Conservation (phyloP, 2,888 invertebrate genomes). For the Metalampra italica region DNA sequence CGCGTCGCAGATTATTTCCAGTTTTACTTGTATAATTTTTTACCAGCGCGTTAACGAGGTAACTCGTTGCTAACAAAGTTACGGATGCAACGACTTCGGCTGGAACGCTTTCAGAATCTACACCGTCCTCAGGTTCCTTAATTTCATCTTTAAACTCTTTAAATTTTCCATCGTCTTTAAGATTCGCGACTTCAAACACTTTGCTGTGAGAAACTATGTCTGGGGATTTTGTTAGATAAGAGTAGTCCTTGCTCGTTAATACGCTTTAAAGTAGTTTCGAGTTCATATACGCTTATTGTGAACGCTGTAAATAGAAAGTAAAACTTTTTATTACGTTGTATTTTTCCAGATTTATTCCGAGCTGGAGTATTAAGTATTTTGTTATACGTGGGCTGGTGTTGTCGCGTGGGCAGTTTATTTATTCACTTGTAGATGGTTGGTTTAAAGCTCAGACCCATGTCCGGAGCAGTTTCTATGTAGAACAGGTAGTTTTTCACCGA, state of each 20-base stretch:
- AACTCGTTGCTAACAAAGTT: slow-evolving; percentile 63
- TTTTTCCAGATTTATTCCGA: slow-evolving; percentile 58
- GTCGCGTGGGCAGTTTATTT: slow-evolving; percentile 62
- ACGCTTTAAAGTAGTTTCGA: slow-evolving; percentile 26
- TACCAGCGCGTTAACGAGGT: slow-evolving; percentile 61
- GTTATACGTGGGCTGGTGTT: slow-evolving; percentile 53
- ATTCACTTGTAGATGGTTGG: slow-evolving; percentile 53
- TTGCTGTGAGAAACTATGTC: slow-evolving; percentile 44
- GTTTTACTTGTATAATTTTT: slow-evolving; percentile 57
- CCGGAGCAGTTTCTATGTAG: slow-evolving; percentile 45
- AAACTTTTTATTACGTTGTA: slow-evolving; percentile 54
- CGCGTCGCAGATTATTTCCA: slow-evolving; percentile 53
- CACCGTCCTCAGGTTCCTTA: slow-evolving; percentile 46
- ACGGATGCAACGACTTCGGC: slow-evolving; percentile 50
- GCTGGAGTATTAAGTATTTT: slow-evolving; percentile 55
- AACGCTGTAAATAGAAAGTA: slow-evolving; percentile 31
- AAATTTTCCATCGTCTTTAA: slow-evolving; percentile 62
- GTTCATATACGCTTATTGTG: slow-evolving; percentile 39
- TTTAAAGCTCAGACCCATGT: slow-evolving; percentile 47
- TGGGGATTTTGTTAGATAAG: slow-evolving; percentile 21
- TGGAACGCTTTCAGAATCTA: slow-evolving; percentile 42
- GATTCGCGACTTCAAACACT: slow-evolving; percentile 42
- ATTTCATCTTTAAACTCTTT: slow-evolving; percentile 69
- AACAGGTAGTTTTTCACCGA: slow-evolving; percentile 58
- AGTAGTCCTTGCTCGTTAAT: neutral